Conservation (phyloP, 2,797 vertebrate species). For the Tachyglossus aculeatus region DNA sequence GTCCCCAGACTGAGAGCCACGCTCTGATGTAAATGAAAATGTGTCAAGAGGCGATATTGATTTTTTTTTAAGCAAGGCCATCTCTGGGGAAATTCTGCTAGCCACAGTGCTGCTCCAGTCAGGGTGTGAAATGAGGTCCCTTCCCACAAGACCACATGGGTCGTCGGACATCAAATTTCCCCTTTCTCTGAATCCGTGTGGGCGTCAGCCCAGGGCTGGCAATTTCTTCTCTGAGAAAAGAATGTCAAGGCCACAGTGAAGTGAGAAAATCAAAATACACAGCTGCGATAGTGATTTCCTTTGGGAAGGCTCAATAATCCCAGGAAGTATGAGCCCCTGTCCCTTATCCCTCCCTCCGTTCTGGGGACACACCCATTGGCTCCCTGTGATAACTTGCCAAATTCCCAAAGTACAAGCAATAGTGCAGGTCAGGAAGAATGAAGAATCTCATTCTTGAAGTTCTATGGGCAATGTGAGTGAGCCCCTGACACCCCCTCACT, state of each 20-base stretch:
- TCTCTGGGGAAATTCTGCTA: conserved; percentile 74
- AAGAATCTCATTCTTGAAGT: too few species aligned
- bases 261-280: too few species aligned
- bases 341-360: too few species aligned
- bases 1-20: conserved; percentile 75
- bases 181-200: conserved; percentile 51
- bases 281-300: too few species aligned
- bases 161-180: conserved; percentile 70
- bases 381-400: too few species aligned
- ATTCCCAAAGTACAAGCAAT: too few species aligned
- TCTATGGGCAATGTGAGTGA: too few species aligned
- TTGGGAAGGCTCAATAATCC: too few species aligned
- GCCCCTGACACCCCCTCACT: too few species aligned
- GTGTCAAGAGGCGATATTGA: conserved; percentile 83
- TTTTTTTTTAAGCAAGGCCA: conserved; percentile 71
- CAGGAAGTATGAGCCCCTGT: too few species aligned
- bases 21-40: conserved; percentile 83
- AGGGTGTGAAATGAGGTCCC: conserved; percentile 67
- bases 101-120: conserved; percentile 67
- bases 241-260: not conserved
- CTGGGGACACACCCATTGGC: too few species aligned
- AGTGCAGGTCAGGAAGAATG: too few species aligned
- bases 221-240: conserved; percentile 45
- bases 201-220: conserved; percentile 31
- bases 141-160: conserved; percentile 74